Evolutionary conservation across 2,888 invertebrate genomes (phyloP).

Genomic region (Gryllus longicercus): DNA sequence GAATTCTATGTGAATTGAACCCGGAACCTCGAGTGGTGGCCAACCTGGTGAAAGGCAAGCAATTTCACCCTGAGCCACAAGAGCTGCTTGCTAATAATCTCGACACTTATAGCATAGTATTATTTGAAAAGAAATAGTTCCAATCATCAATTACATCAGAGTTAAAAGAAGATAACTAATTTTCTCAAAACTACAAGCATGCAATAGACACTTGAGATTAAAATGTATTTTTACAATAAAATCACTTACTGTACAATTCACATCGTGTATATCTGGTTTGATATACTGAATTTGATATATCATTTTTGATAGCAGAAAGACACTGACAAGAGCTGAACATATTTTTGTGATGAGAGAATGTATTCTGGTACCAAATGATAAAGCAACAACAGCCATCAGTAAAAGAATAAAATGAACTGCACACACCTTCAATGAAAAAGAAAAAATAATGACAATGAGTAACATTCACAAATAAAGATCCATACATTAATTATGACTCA

Average conservation of each 20-base stretch:
- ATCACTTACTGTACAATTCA: slow-evolving; percentile 70
- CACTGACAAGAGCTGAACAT: slow-evolving; percentile 71
- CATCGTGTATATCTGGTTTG: slow-evolving; percentile 66
- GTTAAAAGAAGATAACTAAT: too few species aligned
- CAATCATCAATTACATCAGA: too few species aligned
- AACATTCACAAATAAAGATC: background rate
- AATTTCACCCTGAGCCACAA: too few species aligned
- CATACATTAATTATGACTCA: background rate
- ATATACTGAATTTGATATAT: slow-evolving; percentile 92
- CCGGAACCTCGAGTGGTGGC: too few species aligned
- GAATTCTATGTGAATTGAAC: too few species aligned
- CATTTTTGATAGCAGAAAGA: slow-evolving; percentile 87
- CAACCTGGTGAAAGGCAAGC: too few species aligned
- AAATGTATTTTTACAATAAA: background rate
- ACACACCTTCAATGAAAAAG: slow-evolving; percentile 60
- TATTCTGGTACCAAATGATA: slow-evolving; percentile 64
- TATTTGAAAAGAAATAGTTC: too few species aligned
- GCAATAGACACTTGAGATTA: background rate
- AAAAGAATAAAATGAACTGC: slow-evolving; percentile 82
- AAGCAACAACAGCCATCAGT: slow-evolving; percentile 67
- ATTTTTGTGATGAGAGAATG: slow-evolving; percentile 70
- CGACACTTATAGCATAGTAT: too few species aligned
- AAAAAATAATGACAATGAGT: background rate
- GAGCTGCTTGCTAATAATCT: too few species aligned
- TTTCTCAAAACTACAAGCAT: background rate